Base-by-base conservation (phyloP, 2,888 invertebrate genomes). In the Onthophagus sagittarius region DNA sequence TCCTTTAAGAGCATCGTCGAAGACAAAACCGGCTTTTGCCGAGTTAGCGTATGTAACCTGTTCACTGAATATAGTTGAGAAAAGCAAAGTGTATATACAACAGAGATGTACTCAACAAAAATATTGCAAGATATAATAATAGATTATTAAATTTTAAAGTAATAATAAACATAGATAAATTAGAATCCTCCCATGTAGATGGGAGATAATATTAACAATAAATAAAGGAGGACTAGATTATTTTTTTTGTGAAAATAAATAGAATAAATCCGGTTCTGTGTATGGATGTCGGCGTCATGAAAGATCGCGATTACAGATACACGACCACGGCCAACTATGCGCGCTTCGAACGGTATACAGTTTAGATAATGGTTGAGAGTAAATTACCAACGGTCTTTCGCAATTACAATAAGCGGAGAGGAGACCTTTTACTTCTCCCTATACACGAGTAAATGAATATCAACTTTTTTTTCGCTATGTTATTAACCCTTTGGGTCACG, bases 341-440 rank as follows among this genome's bases (percentile, higher is more conserved):
- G 31, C 67, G 67, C 15, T 67, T 32, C 15, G 31, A 67, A 67
- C 67, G 67, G 67, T 67, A 67, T 67, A 67, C 67, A 23, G 13
- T 67, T 31, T 23, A 62, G 69, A 70, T 69, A 72, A 63, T 70
- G 63, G 63, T 15, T 39, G 39, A 64, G 39, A 53, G 63, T 62
- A 72, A 63, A 65, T 71, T 73, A 64, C 69, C 63, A 70, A 23
- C 64, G 15, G 14, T 64, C 62, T 73, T 65, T 73, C 65, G 65
- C 73, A 71, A 73, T 73, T 73, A 73, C 64, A 64, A 71, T 70
- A 70, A 71, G 64, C 64, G 70, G 31, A 71, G 64, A 63, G 64
- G 31, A 62, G 70, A 70, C 73, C 70, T 73, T 73, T 73, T 71
- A 53, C 73, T 15, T 23, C 67, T 53, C 39, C 11, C 9, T 53